A percentile compares a stretch with the other conserved stretches of the same genome.
Conservation (phyloP, 2,888 invertebrate genomes). For the Chydorus sphaericus region DNA sequence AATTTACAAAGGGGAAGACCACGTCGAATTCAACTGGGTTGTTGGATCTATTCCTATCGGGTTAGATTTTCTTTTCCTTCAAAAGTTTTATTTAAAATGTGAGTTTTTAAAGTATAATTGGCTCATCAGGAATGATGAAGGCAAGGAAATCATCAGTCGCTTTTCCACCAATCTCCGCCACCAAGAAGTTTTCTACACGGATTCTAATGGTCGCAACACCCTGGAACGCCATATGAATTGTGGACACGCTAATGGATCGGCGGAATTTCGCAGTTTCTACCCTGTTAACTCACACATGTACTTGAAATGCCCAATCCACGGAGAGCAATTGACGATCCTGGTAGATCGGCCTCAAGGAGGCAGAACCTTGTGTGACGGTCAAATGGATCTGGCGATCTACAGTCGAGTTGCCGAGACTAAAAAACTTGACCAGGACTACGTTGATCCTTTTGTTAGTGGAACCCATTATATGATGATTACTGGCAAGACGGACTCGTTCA, state of each 20-base stretch:
- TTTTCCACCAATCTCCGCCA: constrained; percentile 28
- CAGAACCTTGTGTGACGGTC: constrained; percentile 53
- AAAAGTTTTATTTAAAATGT: no score
- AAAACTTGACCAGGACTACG: no score
- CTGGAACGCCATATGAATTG: constrained; percentile 23
- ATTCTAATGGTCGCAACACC: constrained; percentile 38
- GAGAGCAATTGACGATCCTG: no score
- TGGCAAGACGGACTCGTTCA: no score
- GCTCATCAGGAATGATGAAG: constrained; percentile 24
- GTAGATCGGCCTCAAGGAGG: constrained; percentile 68
- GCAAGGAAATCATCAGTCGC: constrained; percentile 35
- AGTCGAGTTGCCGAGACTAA: no score
- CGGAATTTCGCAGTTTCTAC: constrained; percentile 41
- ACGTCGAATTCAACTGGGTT: constrained; percentile 37
- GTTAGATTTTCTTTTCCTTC: no score
- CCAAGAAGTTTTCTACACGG: constrained; percentile 34
- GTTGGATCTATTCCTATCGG: constrained; percentile 36
- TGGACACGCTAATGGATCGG: constrained; percentile 30
- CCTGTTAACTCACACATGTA: constrained; percentile 35
- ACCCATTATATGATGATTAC: no score
- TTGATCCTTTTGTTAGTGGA: no score
- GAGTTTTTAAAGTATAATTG: neutral
- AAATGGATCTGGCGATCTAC: constrained; percentile 61
- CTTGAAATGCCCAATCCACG: no score
- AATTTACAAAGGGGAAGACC: constrained; percentile 33